A percentile compares a stretch with the other conserved stretches of the same genome.
Evolutionary conservation across 2,113 vertebrate genomes (phyloP).

Genomic region (Cercopithecus mona): DNA sequence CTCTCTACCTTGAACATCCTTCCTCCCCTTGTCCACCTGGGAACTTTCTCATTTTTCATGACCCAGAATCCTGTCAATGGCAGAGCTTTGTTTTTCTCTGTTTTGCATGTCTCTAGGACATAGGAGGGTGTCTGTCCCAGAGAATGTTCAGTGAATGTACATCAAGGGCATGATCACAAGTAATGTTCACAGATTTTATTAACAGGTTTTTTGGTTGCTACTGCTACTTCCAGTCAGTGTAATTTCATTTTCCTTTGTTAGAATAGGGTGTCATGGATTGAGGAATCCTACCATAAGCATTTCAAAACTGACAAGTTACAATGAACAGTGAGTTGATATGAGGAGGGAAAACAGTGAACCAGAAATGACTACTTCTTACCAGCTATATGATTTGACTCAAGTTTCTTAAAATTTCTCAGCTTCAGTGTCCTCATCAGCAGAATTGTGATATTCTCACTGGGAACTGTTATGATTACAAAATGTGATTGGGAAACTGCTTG

Average conservation of each 20-base stretch:
- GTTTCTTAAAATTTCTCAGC: conserved; percentile 4
- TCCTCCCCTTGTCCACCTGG: not conserved
- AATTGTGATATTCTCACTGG: not conserved
- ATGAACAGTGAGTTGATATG: not conserved
- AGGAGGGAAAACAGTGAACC: not conserved
- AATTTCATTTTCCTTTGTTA: not conserved
- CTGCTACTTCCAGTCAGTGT: not conserved
- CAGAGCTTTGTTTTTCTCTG: not conserved
- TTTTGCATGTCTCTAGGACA: not conserved
- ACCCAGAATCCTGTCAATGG: not conserved
- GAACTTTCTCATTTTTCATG: not conserved
- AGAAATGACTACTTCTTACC: not conserved
- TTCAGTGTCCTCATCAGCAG: not conserved
- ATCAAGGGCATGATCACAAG: not conserved
- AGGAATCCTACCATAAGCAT: not conserved
- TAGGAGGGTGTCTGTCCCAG: not conserved
- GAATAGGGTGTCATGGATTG: not conserved
- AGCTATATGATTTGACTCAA: not conserved
- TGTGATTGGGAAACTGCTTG: not conserved
- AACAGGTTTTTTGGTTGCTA: not conserved
- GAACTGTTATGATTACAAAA: conserved; percentile 56
- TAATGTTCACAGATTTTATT: not conserved
- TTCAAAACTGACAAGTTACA: not conserved
- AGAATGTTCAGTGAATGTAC: not conserved
- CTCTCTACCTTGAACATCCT: not conserved